Evolutionary conservation across 92 coral and sea anemone species (phyloP).

Genomic region (Parazoanthus darwini): DNA sequence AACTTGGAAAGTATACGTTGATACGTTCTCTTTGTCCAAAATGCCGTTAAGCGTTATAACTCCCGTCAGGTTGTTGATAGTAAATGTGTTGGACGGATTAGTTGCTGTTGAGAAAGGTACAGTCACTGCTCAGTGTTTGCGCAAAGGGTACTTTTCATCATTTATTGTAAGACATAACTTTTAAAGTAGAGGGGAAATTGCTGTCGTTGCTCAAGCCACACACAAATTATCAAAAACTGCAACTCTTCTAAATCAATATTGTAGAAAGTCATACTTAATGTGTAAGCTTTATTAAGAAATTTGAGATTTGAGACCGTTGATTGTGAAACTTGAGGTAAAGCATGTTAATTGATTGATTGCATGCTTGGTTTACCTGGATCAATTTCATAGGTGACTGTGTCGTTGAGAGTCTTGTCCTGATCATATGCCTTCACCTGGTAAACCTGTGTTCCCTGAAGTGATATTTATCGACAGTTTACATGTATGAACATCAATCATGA

Average conservation of each 20-base stretch:
- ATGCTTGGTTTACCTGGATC: slow-evolving; percentile 56
- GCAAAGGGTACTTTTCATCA: background rate
- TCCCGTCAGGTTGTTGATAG: slow-evolving; percentile 61
- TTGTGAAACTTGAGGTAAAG: no score
- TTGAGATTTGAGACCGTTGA: no score
- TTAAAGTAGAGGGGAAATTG: background rate
- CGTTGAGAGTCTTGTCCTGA: slow-evolving; percentile 60
- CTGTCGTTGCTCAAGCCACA: background rate
- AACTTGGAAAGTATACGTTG: slow-evolving; percentile 55
- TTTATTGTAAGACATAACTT: no score
- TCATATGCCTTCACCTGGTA: slow-evolving; percentile 67
- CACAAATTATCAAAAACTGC: background rate
- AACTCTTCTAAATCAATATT: no score
- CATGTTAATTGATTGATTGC: no score
- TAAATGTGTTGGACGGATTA: slow-evolving; percentile 48
- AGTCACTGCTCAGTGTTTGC: no score
- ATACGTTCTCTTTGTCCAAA: slow-evolving; percentile 57
- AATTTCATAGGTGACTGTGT: slow-evolving; percentile 53
- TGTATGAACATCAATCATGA: background rate
- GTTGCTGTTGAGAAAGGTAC: slow-evolving; percentile 31
- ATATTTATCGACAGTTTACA: background rate
- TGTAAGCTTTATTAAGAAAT: no score
- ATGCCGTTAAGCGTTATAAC: slow-evolving; percentile 60
- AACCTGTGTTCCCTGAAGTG: slow-evolving; percentile 67
- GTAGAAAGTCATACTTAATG: no score